A percentile compares a stretch with the other conserved stretches of the same genome.
phyloP scores from a whole-genome alignment of 2,797 vertebrate species.

The Odontamblyopus rebecca region DNA sequence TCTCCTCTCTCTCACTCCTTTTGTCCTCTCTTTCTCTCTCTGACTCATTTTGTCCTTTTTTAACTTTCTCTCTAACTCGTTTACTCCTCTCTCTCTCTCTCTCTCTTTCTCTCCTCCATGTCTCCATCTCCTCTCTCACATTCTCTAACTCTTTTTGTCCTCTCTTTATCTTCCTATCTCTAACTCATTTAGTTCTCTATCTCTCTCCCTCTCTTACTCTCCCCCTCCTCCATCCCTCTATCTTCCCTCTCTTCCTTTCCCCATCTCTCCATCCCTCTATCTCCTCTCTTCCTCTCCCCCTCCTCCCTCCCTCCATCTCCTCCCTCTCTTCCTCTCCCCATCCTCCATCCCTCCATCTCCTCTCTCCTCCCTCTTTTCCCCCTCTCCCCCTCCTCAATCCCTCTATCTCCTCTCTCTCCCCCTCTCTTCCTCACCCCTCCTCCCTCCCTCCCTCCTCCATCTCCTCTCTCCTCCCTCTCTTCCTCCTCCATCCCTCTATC shows the following conservation, averaged over 20 bases:
- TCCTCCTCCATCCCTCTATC: not conserved
- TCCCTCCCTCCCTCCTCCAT: not conserved
- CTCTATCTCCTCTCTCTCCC: not conserved
- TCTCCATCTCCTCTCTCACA: not conserved
- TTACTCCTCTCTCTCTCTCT: too few relatives aligned
- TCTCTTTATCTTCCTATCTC: too few relatives aligned
- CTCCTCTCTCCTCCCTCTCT: not conserved
- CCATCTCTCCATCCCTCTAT: not conserved
- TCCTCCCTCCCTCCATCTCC: slow-evolving; percentile 15
- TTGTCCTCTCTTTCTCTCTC: too few relatives aligned
- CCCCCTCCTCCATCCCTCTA: not conserved
- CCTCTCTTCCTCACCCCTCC: not conserved
- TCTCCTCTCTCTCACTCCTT: too few relatives aligned
- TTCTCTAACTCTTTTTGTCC: too few relatives aligned
- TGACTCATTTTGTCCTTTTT: too few relatives aligned
- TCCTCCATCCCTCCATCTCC: not conserved
- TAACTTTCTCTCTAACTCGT: too few relatives aligned
- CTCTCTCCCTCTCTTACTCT: not conserved
- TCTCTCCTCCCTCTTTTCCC: slow-evolving; percentile 13
- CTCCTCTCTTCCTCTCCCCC: not conserved
- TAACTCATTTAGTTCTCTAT: not conserved
- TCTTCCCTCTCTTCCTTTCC: not conserved
- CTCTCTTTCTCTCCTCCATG: not conserved
- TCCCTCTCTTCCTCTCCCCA: not conserved
- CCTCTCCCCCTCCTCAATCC: not conserved